Evolutionary conservation across 2,888 invertebrate species (phyloP).

Genomic region (Halictus quadricinctus): DNA sequence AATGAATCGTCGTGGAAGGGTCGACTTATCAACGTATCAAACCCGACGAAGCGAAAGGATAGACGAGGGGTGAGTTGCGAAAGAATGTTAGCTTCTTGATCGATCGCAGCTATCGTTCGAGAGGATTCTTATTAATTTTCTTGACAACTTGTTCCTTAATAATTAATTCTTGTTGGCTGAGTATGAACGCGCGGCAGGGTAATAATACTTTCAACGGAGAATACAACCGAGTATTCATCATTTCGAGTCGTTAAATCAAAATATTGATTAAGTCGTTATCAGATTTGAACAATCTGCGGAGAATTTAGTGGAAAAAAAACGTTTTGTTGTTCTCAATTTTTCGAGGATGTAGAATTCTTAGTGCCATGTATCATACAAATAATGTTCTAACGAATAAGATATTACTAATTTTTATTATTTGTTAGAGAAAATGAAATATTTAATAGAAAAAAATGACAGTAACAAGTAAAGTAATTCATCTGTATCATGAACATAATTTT

Average conservation of each 20-base stretch:
- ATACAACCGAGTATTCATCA: background rate
- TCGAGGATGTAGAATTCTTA: background rate
- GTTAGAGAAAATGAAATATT: background rate
- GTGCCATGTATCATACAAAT: background rate
- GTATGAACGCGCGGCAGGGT: background rate
- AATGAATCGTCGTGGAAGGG: slow-evolving; percentile 68
- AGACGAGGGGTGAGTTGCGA: slow-evolving; percentile 53
- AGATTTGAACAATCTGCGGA: background rate
- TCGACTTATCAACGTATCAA: slow-evolving; percentile 69
- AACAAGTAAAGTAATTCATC: background rate
- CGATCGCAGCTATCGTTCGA: slow-evolving; percentile 46
- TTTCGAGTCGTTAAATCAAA: background rate
- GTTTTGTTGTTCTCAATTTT: background rate
- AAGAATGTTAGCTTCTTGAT: slow-evolving; percentile 57
- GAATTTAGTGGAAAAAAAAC: background rate
- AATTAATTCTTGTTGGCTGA: slow-evolving; percentile 16
- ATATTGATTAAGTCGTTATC: background rate
- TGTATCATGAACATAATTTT: background rate
- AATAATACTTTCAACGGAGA: background rate
- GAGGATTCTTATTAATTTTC: slow-evolving; percentile 52
- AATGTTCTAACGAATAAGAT: no score
- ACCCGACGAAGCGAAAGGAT: slow-evolving; percentile 45
- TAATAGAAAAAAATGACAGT: no score
- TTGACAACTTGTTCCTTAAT: slow-evolving; percentile 1
- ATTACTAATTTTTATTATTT: background rate